Evolutionary conservation across 2,888 invertebrate genomes (phyloP).

Genomic region (Didymodactylos carnosus): DNA sequence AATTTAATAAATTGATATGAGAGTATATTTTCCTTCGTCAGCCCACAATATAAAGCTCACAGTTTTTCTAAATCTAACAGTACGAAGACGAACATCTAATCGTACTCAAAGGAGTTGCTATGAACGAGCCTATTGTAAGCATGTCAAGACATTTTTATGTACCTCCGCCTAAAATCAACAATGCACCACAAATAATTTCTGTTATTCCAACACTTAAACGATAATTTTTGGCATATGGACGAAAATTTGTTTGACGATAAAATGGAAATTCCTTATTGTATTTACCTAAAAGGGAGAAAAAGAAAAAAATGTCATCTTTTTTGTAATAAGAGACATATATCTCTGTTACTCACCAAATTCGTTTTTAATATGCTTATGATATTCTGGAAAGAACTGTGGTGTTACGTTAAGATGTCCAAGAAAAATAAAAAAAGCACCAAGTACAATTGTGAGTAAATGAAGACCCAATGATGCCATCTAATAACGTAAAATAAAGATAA

Average conservation of each 20-base stretch:
- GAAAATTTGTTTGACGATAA: slow-evolving; percentile 3
- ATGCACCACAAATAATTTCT: slow-evolving; percentile 4
- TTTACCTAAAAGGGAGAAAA: too few species aligned
- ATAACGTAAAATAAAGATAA: neutral
- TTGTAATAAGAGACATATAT: too few species aligned
- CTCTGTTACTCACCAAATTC: neutral
- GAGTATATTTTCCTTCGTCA: too few species aligned
- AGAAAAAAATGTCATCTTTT: slow-evolving; percentile 9
- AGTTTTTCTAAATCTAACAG: too few species aligned
- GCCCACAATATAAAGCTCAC: too few species aligned
- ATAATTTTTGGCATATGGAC: slow-evolving; percentile 14
- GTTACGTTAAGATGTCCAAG: slow-evolving; percentile 11
- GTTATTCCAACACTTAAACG: neutral
- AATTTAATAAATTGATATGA: neutral
- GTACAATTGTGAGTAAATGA: slow-evolving; percentile 3
- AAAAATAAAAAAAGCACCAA: slow-evolving; percentile 10
- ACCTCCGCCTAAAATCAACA: neutral
- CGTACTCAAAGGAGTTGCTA: too few species aligned
- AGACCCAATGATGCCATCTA: slow-evolving; percentile 3
- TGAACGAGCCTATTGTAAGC: too few species aligned
- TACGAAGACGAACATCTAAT: too few species aligned
- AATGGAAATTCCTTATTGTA: slow-evolving; percentile 14
- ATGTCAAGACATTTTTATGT: too few species aligned
- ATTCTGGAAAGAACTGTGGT: slow-evolving; percentile 9
- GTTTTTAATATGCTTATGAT: slow-evolving; percentile 9